phyloP scores from a whole-genome alignment of 92 coral and sea anemone species.

The Metridium senile region DNA sequence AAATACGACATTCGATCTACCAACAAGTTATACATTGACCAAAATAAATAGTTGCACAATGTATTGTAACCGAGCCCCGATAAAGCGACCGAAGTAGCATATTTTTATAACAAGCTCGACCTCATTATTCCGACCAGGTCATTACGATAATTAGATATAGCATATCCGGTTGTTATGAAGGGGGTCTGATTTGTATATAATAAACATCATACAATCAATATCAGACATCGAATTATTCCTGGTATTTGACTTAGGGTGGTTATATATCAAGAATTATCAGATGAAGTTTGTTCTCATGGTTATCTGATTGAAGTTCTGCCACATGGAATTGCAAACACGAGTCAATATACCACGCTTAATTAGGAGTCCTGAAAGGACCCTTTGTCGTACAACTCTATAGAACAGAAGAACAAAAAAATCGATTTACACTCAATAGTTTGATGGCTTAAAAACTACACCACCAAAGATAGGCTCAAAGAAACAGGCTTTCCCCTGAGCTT shows the following conservation, averaged over 20 bases:
- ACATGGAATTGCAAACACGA: slow-evolving; percentile 20
- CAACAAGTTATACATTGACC: too few species aligned
- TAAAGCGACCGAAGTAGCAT: too few species aligned
- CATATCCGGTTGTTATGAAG: neutral
- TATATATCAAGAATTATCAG: slow-evolving; percentile 5
- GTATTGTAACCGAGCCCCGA: too few species aligned
- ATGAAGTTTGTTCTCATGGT: slow-evolving; percentile 7
- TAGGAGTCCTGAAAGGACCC: slow-evolving; percentile 3
- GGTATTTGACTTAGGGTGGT: slow-evolving; percentile 26
- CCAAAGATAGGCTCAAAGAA: neutral
- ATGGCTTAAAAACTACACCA: neutral
- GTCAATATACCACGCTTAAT: slow-evolving; percentile 10
- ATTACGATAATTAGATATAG: too few species aligned
- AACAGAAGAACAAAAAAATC: slow-evolving; percentile 8
- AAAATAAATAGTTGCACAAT: too few species aligned
- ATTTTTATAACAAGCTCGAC: too few species aligned
- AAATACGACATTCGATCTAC: too few species aligned
- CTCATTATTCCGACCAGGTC: neutral
- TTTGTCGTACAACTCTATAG: slow-evolving; percentile 17
- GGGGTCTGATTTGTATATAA: too few species aligned
- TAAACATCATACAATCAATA: too few species aligned
- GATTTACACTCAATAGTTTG: neutral
- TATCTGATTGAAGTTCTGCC: slow-evolving; percentile 38
- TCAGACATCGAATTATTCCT: neutral
- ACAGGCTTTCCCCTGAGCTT: neutral